Evolutionary conservation across 2,797 vertebrate species (phyloP), one percentile per base, ranked within the genome.

Genomic region (Falco concolor): DNA sequence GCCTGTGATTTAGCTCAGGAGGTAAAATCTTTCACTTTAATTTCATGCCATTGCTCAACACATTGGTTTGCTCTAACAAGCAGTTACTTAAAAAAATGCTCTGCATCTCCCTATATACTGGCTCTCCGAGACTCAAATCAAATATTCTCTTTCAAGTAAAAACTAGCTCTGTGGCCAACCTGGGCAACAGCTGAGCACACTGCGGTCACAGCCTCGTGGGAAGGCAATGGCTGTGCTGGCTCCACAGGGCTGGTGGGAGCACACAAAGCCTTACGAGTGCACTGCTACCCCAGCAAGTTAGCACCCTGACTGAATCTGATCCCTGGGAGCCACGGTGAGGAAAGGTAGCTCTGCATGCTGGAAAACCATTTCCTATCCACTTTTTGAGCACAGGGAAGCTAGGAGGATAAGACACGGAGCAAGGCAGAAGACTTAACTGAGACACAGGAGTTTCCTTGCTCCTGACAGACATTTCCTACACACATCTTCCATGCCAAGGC

Each of bases 181-280:
- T 49, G 56, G 34, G 28, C 4, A 7, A 47, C 6, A 9, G 44
- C 56, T 25, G 34, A 36, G 42, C 8, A 0, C 4, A 6, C 42
- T 4, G 3, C 2, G 4, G 72, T 23, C 7, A 5, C 56, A 49
- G 54, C n/a, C n/a, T 36, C 2, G 3, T 16, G 3, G 52, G 38
- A 54, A 42, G 52, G 12, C 11, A 30, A n/a, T 1, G 7, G 52
- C 38, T n/a, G 28, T 10, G 28, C 19, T 24, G 50, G 50, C 68
- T 42, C 38, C 9, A 5, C 68, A 32, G 68, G 50, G 36, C 50
- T n/a, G 69, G 19, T 4, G 7, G 38, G 38, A 20, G 30, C 52
- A 25, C 38, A 15, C 4, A 3, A 25, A 54, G 38, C 36, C 50
- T 72, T 54, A 19, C 2, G 17, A 8, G 30, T 11, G 50, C 12